Evolutionary conservation across 2,888 invertebrate genomes (phyloP).

Genomic region (Caradrina kadenii): DNA sequence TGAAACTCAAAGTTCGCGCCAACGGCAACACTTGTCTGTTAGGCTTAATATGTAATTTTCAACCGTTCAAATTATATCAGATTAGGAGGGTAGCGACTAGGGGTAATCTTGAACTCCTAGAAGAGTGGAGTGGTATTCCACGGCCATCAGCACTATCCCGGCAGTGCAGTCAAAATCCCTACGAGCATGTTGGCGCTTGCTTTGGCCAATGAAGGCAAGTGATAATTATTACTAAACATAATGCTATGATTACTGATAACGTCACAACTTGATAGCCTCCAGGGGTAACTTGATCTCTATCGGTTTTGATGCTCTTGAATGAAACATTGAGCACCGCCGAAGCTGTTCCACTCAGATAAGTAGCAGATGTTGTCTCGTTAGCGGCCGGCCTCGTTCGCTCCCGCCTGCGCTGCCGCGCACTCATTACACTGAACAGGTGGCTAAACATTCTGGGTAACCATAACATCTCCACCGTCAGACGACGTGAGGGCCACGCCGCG

Average conservation of each 20-base stretch:
- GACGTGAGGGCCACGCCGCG: background rate
- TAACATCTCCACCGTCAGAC: slow-evolving; percentile 27
- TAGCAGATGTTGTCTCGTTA: slow-evolving; percentile 38
- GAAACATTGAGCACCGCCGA: slow-evolving; percentile 11
- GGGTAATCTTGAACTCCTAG: too few relatives aligned
- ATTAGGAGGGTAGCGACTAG: too few relatives aligned
- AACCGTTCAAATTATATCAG: too few relatives aligned
- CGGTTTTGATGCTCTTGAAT: background rate
- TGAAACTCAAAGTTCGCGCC: slow-evolving; percentile 2
- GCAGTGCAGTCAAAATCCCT: too few relatives aligned
- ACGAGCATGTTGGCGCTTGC: too few relatives aligned
- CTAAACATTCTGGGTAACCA: slow-evolving; percentile 31
- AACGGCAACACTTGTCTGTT: background rate
- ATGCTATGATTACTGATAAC: background rate
- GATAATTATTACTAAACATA: too few relatives aligned
- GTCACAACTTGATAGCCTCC: background rate
- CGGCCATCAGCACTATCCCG: too few relatives aligned
- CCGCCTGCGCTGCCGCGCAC: background rate
- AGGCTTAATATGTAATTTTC: background rate
- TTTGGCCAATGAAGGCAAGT: too few relatives aligned
- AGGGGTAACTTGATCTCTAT: background rate
- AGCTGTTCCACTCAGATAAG: slow-evolving; percentile 11
- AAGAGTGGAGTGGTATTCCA: too few relatives aligned
- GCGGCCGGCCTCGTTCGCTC: background rate
- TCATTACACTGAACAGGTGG: slow-evolving; percentile 36